Evolutionary conservation across 2,888 invertebrate species (phyloP).

Genomic region (Oxytorus armatus): DNA sequence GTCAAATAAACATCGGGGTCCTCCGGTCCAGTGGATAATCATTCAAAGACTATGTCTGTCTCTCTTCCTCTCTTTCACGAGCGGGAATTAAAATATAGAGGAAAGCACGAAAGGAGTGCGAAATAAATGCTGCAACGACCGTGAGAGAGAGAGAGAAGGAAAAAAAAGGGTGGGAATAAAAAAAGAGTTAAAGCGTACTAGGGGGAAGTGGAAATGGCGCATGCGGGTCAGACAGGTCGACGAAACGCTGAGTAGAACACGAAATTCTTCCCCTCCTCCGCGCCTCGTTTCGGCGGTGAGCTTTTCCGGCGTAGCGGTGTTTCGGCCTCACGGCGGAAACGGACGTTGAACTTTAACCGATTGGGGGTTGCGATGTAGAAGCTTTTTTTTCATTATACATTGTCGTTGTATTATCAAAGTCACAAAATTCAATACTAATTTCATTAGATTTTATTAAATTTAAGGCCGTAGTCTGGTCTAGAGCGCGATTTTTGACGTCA

Average conservation of each 20-base stretch:
- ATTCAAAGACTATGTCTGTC: constrained; percentile 56
- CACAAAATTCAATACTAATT: background rate
- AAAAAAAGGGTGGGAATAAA: no score
- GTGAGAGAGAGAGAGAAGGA: constrained; percentile 13
- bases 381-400: constrained; percentile 8
- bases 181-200: constrained; percentile 23
- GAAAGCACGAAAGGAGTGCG: constrained; percentile 23
- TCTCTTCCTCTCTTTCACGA: constrained; percentile 9
- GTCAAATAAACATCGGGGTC: constrained; percentile 66
- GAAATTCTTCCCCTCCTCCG: constrained; percentile 10
- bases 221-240: constrained; percentile 63
- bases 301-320: constrained; percentile 45
- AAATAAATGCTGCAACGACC: constrained; percentile 20
- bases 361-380: constrained; percentile 32
- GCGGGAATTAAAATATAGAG: constrained; percentile 60
- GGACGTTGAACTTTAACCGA: constrained; percentile 64
- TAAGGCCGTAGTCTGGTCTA: no score
- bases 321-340: constrained; percentile 56
- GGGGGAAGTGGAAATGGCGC: constrained; percentile 58
- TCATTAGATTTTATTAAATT: background rate
- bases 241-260: constrained; percentile 46
- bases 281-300: constrained; percentile 15
- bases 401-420: background rate
- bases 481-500: no score
- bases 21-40: constrained; percentile 66